Base-by-base conservation (phyloP, 1,140 invertebrate species). In the Diachasmimorpha longicaudata region DNA sequence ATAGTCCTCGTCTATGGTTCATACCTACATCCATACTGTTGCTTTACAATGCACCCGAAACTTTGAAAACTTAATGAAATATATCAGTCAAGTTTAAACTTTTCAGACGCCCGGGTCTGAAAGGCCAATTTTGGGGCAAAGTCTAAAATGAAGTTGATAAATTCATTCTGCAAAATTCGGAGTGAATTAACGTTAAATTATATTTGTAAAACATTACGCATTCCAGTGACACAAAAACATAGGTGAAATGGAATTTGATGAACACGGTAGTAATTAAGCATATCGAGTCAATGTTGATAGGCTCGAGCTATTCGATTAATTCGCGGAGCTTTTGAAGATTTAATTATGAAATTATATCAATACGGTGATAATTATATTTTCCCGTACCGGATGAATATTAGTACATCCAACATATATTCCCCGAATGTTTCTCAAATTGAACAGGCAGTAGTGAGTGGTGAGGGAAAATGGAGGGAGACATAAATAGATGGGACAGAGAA, bases 71-170 rank as follows among this genome's bases (percentile, higher is more conserved):
- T 68, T 68, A 36, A 68, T 39, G 66, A 37, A 16, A 68, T 68
- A 68, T 68, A 68, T 68, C 36, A 19, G 25, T 37, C 25, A 68
- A 68, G 66, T 68, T 68, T 68, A 37, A 68, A 68, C 11, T 68
- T 68, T 68, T 68, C 66, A 68, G 36, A 68, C 66, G 10, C n/a
- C n/a, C 36, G 0, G n/a, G 4, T 36, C 66, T 68, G 9, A 68
- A 68, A 68, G n/a, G 25, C n/a, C 66, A 68, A 68, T 68, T 68
- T 39, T 10, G n/a, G n/a, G 14, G 25, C 21, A 66, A 31, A 31
- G 31, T 31, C 23, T 58, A 1, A 11, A 63, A 63, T 63, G 6
- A 63, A 63, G 6, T 63, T 25, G 14, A 1, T 2, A 14, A 55
- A 55, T 55, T 55, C 48, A 55, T 55, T 63, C 2, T 2, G 1